Evolutionary conservation across 2,113 vertebrate species (phyloP), one percentile per base, ranked within the genome.

Genomic region (Rhinogobius similis): DNA sequence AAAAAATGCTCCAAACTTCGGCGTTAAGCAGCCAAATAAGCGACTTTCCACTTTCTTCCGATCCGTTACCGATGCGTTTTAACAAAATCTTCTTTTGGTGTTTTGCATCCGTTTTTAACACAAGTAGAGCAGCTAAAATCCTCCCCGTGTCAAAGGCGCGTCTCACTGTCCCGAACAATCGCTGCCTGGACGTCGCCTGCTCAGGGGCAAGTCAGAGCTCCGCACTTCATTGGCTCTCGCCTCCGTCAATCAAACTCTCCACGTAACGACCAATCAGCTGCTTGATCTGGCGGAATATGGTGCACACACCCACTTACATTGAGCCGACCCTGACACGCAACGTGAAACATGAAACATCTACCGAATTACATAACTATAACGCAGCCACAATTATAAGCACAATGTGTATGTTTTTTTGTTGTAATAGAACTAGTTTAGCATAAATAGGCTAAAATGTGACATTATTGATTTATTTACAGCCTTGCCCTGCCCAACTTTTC

Each of bases 331-430:
- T 62, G 13, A 36, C 67, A 72, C 21, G 75, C 43, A 68, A 73
- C 81, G 24, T 14, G 24, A 65, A 86, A 76, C 71, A 65, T 50
- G 64, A 50, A 66, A 61, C 32, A 36, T 68, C 79, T 58, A 58
- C 46, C 73, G 78, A 69, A 79, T 90, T 89, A 87, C 82, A 82
- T 87, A 88, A 88, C 64, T 73, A 41, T 8, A 44, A 41, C 61
- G 62, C 39, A 55, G 68, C 55, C 24, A 27, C n/a, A 39, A 24
- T 24, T 27, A 41, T 48, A 20, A 50, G 12, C 38, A 1, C 4
- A 39, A 6, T 41, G 0, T 38, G 32, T n/a, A 11, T 39, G 16
- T 63, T 63, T 26, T n/a, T n/a, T 29, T 58, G 55, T 29, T 24
- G n/a, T 50, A 20, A 9, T 12, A 41, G 39, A 41, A 8, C 1